These are phyloP conservation scores for Ormyrus rosae DNA, from an alignment of 2,888 invertebrate species.

Conservation along the genomic window DNA sequence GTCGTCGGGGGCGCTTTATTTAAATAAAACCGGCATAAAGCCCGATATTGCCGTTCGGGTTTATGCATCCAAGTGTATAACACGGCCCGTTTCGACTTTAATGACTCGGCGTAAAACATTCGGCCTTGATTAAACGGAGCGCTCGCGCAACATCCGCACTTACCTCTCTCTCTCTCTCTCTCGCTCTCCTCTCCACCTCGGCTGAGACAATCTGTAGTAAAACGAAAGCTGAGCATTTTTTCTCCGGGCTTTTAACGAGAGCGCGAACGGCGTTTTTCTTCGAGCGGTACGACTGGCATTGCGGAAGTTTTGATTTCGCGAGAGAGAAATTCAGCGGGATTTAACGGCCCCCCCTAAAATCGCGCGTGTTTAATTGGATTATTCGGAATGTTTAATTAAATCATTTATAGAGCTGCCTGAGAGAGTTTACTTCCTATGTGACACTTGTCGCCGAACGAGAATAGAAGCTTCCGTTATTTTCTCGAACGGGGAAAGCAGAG, in stretches of 20 bases:
- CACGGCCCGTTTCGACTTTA: slow-evolving; percentile 72
- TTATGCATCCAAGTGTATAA: slow-evolving; percentile 74
- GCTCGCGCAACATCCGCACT: slow-evolving; percentile 24
- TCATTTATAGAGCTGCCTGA: slow-evolving; percentile 15
- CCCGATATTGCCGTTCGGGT: slow-evolving; percentile 73
- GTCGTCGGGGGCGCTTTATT: slow-evolving; percentile 66
- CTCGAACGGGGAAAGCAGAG: background rate
- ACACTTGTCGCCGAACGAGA: slow-evolving; percentile 7
- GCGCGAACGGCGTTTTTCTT: slow-evolving; percentile 7
- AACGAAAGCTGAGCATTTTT: slow-evolving; percentile 32
- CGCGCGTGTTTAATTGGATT: slow-evolving; percentile 28
- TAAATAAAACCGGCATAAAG: slow-evolving; percentile 74
- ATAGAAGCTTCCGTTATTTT: background rate
- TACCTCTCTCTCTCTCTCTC: background rate
- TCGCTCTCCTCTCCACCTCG: too few relatives aligned
- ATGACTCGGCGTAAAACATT: slow-evolving; percentile 74
- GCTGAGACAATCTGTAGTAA: slow-evolving; percentile 54
- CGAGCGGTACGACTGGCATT: background rate
- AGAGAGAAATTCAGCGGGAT: slow-evolving; percentile 17
- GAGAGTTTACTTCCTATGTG: background rate
- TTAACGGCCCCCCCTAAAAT: slow-evolving; percentile 27
- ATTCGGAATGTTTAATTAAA: slow-evolving; percentile 35
- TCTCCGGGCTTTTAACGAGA: slow-evolving; percentile 13
- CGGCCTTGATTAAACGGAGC: slow-evolving; percentile 72
- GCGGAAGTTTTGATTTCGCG: slow-evolving; percentile 19